Base-by-base conservation (phyloP, 2,797 vertebrate genomes). In the Sus cebifrons region DNA sequence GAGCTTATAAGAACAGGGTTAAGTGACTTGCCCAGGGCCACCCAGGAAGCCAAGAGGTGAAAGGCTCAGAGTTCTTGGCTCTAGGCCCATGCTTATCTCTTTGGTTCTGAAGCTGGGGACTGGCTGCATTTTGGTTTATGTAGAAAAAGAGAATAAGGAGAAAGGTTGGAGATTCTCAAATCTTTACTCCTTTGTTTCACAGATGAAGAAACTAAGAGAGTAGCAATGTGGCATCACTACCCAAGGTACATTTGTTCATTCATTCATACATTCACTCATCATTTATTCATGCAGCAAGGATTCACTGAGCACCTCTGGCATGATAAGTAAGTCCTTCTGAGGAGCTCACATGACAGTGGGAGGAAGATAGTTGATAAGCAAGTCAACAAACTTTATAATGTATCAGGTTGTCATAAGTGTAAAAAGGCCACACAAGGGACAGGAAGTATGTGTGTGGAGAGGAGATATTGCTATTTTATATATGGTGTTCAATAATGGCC, bases 11-110 rank as follows among this genome's bases (percentile, higher is more conserved):
- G 86, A 74, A 81, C 67, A 81, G 79, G 96, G 85, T 96, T 79
- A 95, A 97, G 67, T 95, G 88, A 95, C 96, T 97, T 96, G 52
- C 65, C 74, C 82, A 86, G 64, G 95, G 96, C 96, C 96, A 97
- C 97, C 97, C 96, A 97, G 91, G 92, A 94, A 96, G 91, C 65
- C 54, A 56, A 67, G 1, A 40, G 20, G 4, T 83, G 40, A 92
- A 93, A 82, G 77, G 13, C 67, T 1, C 0, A 88, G 36, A 36
- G 65, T 70, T 64, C 15, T 81, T 85, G 60, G 77, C n/a, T 86
- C 20, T 23, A 23, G 23, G 54, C n/a, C 15, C 1, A 52, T 82
- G 27, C 17, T 91, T 44, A 27, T 20, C 60, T 65, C 40, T 25
- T 77, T 68, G 40, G 20, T 83, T 93, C 62, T 89, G 5, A 64